phyloP scores from a whole-genome alignment of 2,888 invertebrate species.

The Melolontha melolontha region DNA sequence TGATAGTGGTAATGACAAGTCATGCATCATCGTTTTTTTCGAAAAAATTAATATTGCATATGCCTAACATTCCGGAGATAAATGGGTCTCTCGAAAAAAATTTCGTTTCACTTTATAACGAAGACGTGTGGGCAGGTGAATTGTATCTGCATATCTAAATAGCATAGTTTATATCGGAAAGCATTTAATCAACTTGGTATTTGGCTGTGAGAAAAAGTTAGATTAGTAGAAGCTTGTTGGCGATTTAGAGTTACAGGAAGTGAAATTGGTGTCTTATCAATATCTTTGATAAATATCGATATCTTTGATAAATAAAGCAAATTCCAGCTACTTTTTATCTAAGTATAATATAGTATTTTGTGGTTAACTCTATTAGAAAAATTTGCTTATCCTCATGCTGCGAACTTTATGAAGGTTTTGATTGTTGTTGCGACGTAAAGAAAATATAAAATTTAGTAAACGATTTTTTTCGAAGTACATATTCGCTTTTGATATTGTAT shows the following conservation, averaged over 20 bases:
- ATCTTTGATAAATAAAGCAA: too few species aligned
- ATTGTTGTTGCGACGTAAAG: too few species aligned
- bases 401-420: too few species aligned
- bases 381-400: too few species aligned
- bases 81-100: constrained; percentile 23
- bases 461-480: too few species aligned
- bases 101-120: constrained; percentile 30
- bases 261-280: constrained; percentile 15
- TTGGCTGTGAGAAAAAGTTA: constrained; percentile 14
- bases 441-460: too few species aligned
- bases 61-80: constrained; percentile 27
- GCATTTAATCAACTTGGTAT: constrained; percentile 21
- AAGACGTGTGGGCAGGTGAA: constrained; percentile 40
- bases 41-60: constrained; percentile 31
- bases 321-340: too few species aligned
- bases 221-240: constrained; percentile 13
- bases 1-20: constrained; percentile 40
- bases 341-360: too few species aligned
- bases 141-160: constrained; percentile 36
- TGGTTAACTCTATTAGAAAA: too few species aligned
- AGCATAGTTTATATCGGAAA: constrained; percentile 19
- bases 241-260: constrained; percentile 3
- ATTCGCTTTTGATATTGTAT: too few species aligned
- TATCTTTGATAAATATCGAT: too few species aligned
- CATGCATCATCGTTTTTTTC: constrained; percentile 39